phyloP scores from a whole-genome alignment of 2,797 vertebrate species.

The Gymnothorax reevesii region DNA sequence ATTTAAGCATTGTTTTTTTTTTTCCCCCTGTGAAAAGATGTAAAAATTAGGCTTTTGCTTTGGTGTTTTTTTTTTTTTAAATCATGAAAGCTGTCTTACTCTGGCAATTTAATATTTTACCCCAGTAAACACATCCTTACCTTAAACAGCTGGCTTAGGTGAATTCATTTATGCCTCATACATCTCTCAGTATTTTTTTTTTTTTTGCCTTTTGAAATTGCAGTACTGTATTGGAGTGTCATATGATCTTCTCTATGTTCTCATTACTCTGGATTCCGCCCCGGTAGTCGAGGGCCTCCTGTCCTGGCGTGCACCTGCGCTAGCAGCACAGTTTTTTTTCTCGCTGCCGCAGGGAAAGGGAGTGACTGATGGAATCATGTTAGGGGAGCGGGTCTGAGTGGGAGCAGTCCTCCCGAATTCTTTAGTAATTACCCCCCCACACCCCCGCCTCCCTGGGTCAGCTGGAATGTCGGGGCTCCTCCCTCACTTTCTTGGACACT shows the following conservation, averaged over 20 bases:
- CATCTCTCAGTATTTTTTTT: not conserved
- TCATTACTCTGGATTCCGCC: not conserved
- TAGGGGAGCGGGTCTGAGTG: not conserved
- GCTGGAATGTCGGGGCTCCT: not conserved
- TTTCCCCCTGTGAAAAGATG: not conserved
- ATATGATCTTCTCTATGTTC: not conserved
- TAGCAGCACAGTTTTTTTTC: not conserved
- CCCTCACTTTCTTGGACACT: not conserved
- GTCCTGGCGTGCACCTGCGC: not conserved
- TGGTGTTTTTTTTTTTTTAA: not conserved
- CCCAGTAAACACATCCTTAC: not conserved
- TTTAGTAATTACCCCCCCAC: slow-evolving; percentile 6
- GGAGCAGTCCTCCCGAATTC: slow-evolving; percentile 14
- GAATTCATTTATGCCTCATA: not conserved
- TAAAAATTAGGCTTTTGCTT: not conserved
- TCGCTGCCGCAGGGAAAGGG: not conserved
- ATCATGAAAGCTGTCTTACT: not conserved
- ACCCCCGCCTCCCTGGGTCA: not conserved
- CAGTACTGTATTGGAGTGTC: not conserved
- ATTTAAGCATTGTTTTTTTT: not conserved
- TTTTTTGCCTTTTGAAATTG: not conserved
- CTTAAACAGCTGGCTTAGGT: not conserved
- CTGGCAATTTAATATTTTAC: not conserved
- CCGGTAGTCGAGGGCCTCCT: not conserved
- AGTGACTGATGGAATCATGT: not conserved